Evolutionary conservation across 2,113 vertebrate genomes (phyloP), one percentile per base, ranked within the genome.

Genomic region (Herpailurus yagouaroundi): DNA sequence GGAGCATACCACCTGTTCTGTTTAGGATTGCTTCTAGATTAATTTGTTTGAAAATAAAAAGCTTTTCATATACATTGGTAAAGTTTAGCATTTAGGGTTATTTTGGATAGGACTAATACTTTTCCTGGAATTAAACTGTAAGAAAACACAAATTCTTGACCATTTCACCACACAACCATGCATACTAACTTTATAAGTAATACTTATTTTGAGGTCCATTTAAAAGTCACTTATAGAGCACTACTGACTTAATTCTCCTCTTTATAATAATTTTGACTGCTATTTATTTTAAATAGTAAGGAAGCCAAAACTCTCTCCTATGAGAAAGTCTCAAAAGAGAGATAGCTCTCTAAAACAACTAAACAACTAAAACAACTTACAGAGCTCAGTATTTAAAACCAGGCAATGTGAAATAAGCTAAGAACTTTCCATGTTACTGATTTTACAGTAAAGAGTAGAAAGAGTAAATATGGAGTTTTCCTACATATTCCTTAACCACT

Each of bases 251-350:
- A 48, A 87, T 73, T 95, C 36, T 94, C 73, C 48, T 57, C 60
- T 71, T 89, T 48, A 71, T 71, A 36, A 71, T 92, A 83, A 45
- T 81, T 74, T 57, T 97, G 52, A 63, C 73, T 91, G 2, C 15
- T 74, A 36, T 89, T 89, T 97, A 92, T 45, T 92, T 86, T 80
- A 76, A 64, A 71, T 66, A 86, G n/a, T 87, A 55, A 93, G 84
- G 57, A 94, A 89, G 31, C 12, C 38, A 86, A 74, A 94, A 82
- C 23, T 69, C 71, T 69, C 71, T 57, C 79, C 86, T 14, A 55
- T 52, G 68, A 95, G 68, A 83, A 80, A 41, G 5, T 83, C 68
- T 92, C 63, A 77, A 94, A 50, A 74, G 69, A 79, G 29, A 95
- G 68, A n/a, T 13, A 83, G 29, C 18, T 29, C 69, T 36, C 64